A percentile compares a stretch with the other conserved stretches of the same genome.
phyloP scores from a whole-genome alignment of 2,113 vertebrate species.

The Microcebus tavaratra region DNA sequence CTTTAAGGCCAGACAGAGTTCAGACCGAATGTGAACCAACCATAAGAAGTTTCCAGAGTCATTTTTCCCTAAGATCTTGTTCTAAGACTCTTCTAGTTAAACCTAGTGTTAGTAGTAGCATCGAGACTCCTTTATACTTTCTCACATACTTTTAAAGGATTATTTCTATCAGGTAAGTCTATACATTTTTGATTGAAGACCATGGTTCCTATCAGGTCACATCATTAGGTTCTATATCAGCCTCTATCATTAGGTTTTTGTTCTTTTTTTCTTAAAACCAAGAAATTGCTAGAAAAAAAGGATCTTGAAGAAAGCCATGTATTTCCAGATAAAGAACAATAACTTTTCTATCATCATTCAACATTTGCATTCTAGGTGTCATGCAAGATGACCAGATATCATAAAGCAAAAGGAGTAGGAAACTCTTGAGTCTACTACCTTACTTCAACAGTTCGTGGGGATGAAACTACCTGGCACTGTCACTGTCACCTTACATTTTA shows the following conservation, averaged over 20 bases:
- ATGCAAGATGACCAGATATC: accelerated
- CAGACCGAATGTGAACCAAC: neutral
- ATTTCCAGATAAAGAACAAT: neutral
- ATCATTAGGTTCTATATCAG: neutral
- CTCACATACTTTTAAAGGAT: neutral
- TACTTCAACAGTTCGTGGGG: neutral
- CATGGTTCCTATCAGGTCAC: neutral
- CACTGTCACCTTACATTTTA: neutral
- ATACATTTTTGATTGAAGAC: neutral
- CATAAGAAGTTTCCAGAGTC: neutral
- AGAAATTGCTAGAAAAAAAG: neutral
- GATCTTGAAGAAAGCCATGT: neutral
- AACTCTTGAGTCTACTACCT: neutral
- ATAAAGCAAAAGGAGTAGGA: neutral
- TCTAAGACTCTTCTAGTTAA: neutral
- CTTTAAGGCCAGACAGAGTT: neutral
- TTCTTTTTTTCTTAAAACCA: neutral
- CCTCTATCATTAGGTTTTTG: neutral
- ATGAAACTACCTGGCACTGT: neutral
- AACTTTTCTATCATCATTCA: neutral
- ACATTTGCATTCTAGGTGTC: neutral
- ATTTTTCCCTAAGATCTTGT: neutral
- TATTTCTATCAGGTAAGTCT: neutral
- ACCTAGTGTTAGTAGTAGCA: too few species aligned
- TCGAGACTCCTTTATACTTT: neutral